Evolutionary conservation across 2,797 vertebrate species (phyloP).

Genomic region (Picus viridis): DNA sequence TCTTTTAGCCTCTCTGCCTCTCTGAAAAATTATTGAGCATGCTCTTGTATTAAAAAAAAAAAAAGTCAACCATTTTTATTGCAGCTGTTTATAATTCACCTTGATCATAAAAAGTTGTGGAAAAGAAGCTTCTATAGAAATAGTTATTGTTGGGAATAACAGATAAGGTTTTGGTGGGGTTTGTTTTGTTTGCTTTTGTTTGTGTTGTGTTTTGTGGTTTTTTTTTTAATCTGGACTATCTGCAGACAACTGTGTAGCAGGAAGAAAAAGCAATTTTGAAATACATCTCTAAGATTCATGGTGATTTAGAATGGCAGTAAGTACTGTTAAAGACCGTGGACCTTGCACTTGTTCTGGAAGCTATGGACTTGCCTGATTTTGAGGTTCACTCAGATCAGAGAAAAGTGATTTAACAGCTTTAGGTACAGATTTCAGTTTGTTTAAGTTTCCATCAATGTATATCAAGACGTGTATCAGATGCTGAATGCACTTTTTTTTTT

Average conservation of each 20-base stretch:
- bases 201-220: too few relatives aligned
- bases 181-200: too few relatives aligned
- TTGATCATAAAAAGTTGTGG: slow-evolving; percentile 72
- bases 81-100: slow-evolving; percentile 77
- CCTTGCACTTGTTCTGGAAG: neutral
- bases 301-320: neutral
- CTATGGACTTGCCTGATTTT: neutral
- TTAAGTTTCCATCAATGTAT: neutral
- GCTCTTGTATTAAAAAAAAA: slow-evolving; percentile 36
- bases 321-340: neutral
- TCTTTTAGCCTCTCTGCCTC: slow-evolving; percentile 81
- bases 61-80: slow-evolving; percentile 67
- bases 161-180: neutral
- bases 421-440: neutral
- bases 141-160: slow-evolving; percentile 50
- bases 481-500: neutral
- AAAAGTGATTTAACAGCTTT: neutral
- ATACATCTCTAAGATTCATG: neutral
- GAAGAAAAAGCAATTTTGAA: neutral
- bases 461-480: neutral
- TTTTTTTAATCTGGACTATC: neutral
- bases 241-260: neutral
- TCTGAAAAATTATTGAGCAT: slow-evolving; percentile 79
- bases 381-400: neutral
- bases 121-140: slow-evolving; percentile 37